Conservation (phyloP, 2,113 vertebrate species). For the Serilophus lunatus region DNA sequence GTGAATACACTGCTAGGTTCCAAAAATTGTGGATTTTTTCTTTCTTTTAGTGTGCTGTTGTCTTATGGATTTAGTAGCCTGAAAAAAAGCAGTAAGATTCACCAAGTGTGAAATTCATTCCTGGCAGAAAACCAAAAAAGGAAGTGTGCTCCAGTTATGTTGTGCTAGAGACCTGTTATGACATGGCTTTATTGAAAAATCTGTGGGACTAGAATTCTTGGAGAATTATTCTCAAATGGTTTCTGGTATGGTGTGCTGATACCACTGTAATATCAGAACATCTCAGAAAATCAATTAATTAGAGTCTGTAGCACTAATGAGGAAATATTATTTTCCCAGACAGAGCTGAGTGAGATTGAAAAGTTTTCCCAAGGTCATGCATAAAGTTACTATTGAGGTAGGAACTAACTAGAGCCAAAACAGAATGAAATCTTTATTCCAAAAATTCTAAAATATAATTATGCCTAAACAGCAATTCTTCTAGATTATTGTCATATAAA, state of each 20-base stretch:
- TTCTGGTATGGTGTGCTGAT: conserved; percentile 19
- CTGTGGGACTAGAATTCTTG: neutral
- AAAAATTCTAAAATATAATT: too few relatives aligned
- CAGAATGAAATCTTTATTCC: neutral
- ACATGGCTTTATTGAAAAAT: neutral
- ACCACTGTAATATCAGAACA: neutral
- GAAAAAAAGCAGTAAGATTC: neutral
- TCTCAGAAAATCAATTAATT: conserved; percentile 44
- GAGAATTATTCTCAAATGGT: conserved; percentile 4
- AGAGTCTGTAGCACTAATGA: neutral
- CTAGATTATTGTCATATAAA: neutral
- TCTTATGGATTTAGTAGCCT: neutral
- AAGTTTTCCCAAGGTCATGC: conserved; percentile 17
- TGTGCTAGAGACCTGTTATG: neutral
- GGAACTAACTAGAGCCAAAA: neutral
- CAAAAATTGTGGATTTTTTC: neutral
- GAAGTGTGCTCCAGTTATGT: neutral
- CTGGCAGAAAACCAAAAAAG: neutral
- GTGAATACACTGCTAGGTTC: neutral
- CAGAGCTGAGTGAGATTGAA: conserved; percentile 28
- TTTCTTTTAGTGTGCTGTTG: neutral
- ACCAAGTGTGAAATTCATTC: neutral
- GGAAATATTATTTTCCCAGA: conserved; percentile 12
- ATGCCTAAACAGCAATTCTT: neutral
- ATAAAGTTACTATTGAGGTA: neutral